Conservation (phyloP, 2,113 vertebrate species). For the Corythoichthys intestinalis region DNA sequence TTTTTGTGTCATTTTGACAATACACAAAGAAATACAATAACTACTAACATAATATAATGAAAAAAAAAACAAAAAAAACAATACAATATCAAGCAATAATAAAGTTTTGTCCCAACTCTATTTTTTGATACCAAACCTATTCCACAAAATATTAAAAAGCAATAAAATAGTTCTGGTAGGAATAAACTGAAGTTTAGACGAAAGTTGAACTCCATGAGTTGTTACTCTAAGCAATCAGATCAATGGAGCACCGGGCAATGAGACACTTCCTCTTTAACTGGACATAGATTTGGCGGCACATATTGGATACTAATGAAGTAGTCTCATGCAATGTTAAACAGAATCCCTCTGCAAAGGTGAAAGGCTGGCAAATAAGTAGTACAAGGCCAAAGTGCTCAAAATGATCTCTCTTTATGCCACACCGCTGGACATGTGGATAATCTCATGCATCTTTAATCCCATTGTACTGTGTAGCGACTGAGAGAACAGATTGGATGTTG, state of each 20-base stretch:
- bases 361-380: conserved; percentile 36
- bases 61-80: not conserved
- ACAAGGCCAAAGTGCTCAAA: conserved; percentile 58
- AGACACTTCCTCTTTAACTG: conserved; percentile 7
- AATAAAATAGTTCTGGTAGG: not conserved
- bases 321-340: conserved; percentile 48
- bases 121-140: not conserved
- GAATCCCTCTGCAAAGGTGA: conserved; percentile 42
- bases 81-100: not conserved
- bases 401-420: conserved; percentile 52
- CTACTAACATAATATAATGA: not conserved
- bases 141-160: not conserved
- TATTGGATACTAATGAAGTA: conserved; percentile 42
- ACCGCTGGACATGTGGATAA: conserved; percentile 50
- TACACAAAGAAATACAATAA: not conserved
- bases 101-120: not conserved
- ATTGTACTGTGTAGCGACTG: conserved; percentile 32
- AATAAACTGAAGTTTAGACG: not conserved
- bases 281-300: conserved; percentile 40
- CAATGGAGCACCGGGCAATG: conserved; percentile 14
- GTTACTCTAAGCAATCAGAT: not conserved
- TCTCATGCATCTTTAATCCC: conserved; percentile 65
- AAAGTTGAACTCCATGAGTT: not conserved
- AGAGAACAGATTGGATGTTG: conserved; percentile 41
- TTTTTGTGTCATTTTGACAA: not conserved